Evolutionary conservation across 2,113 vertebrate genomes (phyloP), one percentile per base, ranked within the genome.

Genomic region (Corapipo altera): DNA sequence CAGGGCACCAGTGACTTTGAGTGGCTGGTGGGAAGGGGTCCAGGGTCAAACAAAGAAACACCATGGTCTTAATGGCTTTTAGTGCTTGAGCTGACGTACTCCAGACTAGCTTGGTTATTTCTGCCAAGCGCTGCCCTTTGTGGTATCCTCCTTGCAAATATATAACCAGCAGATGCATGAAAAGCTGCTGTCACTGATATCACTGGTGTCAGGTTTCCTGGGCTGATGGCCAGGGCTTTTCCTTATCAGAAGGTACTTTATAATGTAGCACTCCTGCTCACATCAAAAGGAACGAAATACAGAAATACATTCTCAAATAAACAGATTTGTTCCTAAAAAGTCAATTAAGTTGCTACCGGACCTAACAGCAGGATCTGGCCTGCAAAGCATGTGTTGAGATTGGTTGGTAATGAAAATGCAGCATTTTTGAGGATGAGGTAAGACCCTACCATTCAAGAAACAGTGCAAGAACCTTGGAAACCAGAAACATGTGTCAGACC

Each of bases 1-100:
- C 41, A 81, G 61, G 57, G 17, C 43, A 61, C 20, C 39, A 18
- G 17, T 61, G 64, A 26, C 27, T 59, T 71, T 33, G 62, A 73
- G 21, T 20, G 17, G 11, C 41, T 37, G 65, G 37, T 86, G 41
- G 24, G 43, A 84, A 70, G 41, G 54, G 26, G 15, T 81, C n/a
- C 55, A 1, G 15, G 41, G 17, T 17, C 69, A 46, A 92, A 70
- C 51, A 27, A 30, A 73, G 67, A 65, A 54, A 77, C 10, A 26
- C 5, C 19, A 6, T 1, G 3, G 15, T 61, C 49, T 79, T 58
- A 52, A 21, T 0, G 0, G 24, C 49, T 73, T 44, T 52, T 44
- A 65, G 23, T 44, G 30, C 41, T 48, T 64, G 30, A 92, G 54
- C 43, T 66, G 54, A 28, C 1, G 1, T 67, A 26, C 43, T 83